Base-by-base conservation (phyloP, 1,140 invertebrate genomes). In the Caerostris extrusa region DNA sequence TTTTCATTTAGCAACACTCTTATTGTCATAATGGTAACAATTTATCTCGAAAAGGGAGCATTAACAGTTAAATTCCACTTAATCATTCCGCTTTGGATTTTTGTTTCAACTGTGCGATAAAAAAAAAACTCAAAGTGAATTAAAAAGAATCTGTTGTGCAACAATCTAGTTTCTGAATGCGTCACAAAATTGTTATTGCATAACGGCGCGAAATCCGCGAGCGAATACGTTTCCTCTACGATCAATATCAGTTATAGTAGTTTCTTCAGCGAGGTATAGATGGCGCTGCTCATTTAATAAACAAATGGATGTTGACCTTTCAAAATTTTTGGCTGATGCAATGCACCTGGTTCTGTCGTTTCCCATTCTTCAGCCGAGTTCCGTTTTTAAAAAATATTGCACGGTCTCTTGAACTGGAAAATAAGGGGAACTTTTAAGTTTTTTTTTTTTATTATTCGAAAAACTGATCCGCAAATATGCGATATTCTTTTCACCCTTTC, bases 311-410 rank as follows among this genome's bases (percentile, higher is more conserved):
- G 34, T 77, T 77, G 71, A 77, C 71, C 71, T 77, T 77, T 77
- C 71, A 53, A 77, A 77, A 50, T 77, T 77, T n/a, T 5, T 53
- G 34, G 71, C 10, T 77, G 71, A 77, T 53, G 71, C 71, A 77
- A 77, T 50, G 10, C 10, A 8, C 10, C 19, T 4, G 19, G 71
- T 77, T 12, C 8, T 12, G 53, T 77, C 71, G 34, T 50, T 12
- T 69, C 10, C 10, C 19, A 12, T 50, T 12, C 19, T 12, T 53
- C 34, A 4, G 10, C 50, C 1, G 53, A 64, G 12, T 3, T 10
- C 12, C 50, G 53, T 77, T 0, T 4, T 3, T 2, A 5, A 12
- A 12, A 50, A 53, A 53, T 5, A 5, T 12, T 77, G 7, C 71
- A 2, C 14, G 71, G 17, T 64, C 61, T 1, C 10, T 17, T 3